Percentiles rank a stretch among this genome's conserved stretches.
phyloP scores from a whole-genome alignment of 2,888 invertebrate species.

The Chrysotoxum bicinctum region DNA sequence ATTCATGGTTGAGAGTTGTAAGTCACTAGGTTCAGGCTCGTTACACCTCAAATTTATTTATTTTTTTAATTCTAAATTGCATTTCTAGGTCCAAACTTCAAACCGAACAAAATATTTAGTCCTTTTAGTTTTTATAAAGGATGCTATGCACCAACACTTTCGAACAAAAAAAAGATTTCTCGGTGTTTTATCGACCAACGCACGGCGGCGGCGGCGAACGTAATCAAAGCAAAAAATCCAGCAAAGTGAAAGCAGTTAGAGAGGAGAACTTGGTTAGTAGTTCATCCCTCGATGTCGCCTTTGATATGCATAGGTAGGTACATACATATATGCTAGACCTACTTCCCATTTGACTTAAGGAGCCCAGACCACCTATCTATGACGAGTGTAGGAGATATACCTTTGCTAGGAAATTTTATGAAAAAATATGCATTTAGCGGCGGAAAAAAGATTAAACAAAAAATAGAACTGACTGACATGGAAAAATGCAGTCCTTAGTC shows the following conservation, averaged over 20 bases:
- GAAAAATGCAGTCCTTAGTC: conserved; percentile 13
- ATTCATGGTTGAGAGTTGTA: no score
- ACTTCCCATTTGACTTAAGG: conserved; percentile 41
- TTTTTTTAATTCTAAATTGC: neutral
- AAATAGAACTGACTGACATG: neutral
- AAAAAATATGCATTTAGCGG: neutral
- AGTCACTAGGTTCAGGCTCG: no score
- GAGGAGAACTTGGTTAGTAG: conserved; percentile 55
- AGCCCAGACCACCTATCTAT: conserved; percentile 6
- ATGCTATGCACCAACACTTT: neutral
- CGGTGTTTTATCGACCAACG: conserved; percentile 18
- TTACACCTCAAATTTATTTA: no score
- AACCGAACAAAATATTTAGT: neutral
- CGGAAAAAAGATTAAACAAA: neutral
- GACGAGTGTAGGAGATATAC: neutral
- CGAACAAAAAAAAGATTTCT: neutral
- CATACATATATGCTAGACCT: conserved; percentile 34
- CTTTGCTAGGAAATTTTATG: neutral
- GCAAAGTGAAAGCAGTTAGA: conserved; percentile 51
- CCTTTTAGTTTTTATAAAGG: neutral
- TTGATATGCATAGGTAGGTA: no score
- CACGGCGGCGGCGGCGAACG: no score
- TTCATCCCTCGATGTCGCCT: conserved; percentile 8
- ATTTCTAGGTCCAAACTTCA: neutral
- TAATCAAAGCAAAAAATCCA: conserved; percentile 37